Evolutionary conservation across 1,140 invertebrate genomes (phyloP).

Genomic region (Scaptomyza graminum): DNA sequence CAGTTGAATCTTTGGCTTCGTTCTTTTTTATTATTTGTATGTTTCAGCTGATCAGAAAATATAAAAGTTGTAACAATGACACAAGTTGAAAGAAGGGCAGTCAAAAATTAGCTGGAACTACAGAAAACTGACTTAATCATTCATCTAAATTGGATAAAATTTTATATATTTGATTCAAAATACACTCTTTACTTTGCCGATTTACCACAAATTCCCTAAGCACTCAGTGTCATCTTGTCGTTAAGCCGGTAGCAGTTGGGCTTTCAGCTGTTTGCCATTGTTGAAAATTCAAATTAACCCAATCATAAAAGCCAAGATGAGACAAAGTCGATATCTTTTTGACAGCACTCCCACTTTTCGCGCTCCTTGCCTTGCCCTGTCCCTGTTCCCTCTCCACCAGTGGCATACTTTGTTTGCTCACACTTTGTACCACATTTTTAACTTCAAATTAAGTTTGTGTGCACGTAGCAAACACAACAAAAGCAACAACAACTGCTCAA

Average conservation of each 20-base stretch:
- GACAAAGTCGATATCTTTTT: slow-evolving; percentile 52
- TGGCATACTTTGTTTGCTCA: slow-evolving; percentile 40
- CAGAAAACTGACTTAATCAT: too few relatives aligned
- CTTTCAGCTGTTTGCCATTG: slow-evolving; percentile 11
- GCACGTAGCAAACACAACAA: slow-evolving; percentile 76
- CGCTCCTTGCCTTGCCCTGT: background rate
- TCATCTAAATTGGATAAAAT: too few relatives aligned
- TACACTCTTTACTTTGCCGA: background rate
- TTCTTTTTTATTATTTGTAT: background rate
- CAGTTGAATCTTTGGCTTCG: slow-evolving; percentile 48
- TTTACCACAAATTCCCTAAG: background rate
- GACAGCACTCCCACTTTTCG: slow-evolving; percentile 20
- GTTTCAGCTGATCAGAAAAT: slow-evolving; percentile 38
- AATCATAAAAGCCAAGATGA: slow-evolving; percentile 75
- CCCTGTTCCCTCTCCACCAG: background rate
- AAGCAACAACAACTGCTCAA: slow-evolving; percentile 40
- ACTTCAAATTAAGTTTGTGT: slow-evolving; percentile 82
- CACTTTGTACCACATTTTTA: slow-evolving; percentile 74
- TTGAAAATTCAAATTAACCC: slow-evolving; percentile 76
- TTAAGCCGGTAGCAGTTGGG: background rate
- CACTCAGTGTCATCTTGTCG: slow-evolving; percentile 9
- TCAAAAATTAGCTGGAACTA: too few relatives aligned
- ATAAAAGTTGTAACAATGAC: slow-evolving; percentile 22
- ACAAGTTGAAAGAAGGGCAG: slow-evolving; percentile 3
- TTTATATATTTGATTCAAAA: too few relatives aligned